A percentile compares a stretch with the other conserved stretches of the same genome.
Evolutionary conservation across 2,797 vertebrate genomes (phyloP).

Genomic region (Paguma larvata): DNA sequence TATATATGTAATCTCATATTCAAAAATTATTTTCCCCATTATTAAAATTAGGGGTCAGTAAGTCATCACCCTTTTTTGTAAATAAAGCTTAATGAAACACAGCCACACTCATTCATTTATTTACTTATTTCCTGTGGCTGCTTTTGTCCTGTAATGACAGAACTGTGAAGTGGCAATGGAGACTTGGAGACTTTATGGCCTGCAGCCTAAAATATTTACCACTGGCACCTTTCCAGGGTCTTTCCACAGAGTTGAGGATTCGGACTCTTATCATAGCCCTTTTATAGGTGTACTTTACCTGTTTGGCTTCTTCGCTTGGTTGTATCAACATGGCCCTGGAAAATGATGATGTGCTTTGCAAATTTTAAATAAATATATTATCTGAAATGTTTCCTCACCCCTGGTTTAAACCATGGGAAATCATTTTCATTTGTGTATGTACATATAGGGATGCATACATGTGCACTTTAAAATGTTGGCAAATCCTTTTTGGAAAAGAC

Average conservation of each 20-base stretch:
- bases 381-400: background rate
- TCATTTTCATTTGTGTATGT: background rate
- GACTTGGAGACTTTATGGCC: background rate
- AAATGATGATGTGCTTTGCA: background rate
- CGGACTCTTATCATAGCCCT: background rate
- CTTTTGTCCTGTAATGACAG: background rate
- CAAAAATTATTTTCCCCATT: background rate
- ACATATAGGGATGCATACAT: accelerated
- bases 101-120: background rate
- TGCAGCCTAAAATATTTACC: background rate
- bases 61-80: background rate
- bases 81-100: background rate
- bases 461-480: background rate
- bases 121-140: background rate
- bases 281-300: background rate
- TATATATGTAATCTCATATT: background rate
- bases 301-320: background rate
- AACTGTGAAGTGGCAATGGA: background rate
- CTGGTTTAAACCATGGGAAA: background rate
- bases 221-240: background rate
- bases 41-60: background rate
- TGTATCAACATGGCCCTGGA: background rate
- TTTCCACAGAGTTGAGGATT: background rate
- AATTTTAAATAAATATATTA: background rate
- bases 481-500: background rate